Conservation (phyloP, 2,113 vertebrate species). For the Crocuta crocuta region DNA sequence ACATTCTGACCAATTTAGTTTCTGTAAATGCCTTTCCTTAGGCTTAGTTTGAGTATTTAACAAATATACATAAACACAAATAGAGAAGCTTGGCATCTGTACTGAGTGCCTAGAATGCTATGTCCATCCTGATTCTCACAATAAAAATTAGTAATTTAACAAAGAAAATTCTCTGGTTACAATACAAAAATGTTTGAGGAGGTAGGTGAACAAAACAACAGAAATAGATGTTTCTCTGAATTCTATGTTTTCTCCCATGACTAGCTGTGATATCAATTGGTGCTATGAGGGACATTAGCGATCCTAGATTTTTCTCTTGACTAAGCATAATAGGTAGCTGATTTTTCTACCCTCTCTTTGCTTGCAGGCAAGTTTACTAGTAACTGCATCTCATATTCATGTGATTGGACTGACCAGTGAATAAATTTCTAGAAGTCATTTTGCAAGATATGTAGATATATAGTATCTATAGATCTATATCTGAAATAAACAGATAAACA, state of each 20-base stretch:
- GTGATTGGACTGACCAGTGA: background rate
- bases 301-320: background rate
- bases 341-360: background rate
- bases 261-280: background rate
- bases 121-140: background rate
- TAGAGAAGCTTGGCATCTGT: background rate
- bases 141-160: background rate
- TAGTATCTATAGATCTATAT: background rate
- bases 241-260: background rate
- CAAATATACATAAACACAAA: background rate
- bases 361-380: background rate
- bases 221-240: background rate
- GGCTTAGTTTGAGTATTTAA: background rate
- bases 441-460: background rate
- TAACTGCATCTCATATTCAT: background rate
- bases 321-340: background rate
- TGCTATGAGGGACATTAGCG: background rate
- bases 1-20: background rate
- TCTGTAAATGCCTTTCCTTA: background rate
- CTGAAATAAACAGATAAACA: background rate
- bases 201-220: background rate
- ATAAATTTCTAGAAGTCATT: constrained; percentile 6
- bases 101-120: background rate
- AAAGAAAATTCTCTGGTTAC: background rate
- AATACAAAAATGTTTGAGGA: background rate